Percentiles rank a stretch among this genome's conserved stretches.
These are phyloP conservation scores for Gambusia affinis DNA, from an alignment of 2,113 vertebrate species.

Conservation along the genomic window DNA sequence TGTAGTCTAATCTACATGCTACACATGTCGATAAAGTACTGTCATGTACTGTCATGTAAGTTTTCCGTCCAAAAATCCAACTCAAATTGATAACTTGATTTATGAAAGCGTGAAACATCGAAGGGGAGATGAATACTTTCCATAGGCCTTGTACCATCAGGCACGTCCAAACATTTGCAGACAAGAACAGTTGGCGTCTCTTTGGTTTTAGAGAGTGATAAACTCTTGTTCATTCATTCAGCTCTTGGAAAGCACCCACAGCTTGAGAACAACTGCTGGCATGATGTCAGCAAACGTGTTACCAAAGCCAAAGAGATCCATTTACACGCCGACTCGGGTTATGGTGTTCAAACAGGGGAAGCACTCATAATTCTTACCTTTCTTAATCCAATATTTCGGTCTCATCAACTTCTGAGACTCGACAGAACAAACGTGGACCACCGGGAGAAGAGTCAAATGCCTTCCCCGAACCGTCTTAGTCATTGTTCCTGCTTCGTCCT, in stretches of 20 bases:
- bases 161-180: neutral
- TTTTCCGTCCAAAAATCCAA: neutral
- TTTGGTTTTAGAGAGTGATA: conserved; percentile 38
- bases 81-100: neutral
- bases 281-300: conserved; percentile 44
- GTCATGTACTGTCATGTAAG: neutral
- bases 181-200: conserved; percentile 28
- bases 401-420: conserved; percentile 39
- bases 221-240: conserved; percentile 51
- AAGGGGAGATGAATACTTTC: neutral
- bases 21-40: too few species aligned
- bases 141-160: neutral
- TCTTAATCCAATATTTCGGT: conserved; percentile 6
- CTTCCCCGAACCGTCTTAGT: conserved; percentile 3
- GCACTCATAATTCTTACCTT: conserved; percentile 28
- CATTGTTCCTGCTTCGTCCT: conserved; percentile 29
- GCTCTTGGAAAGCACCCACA: conserved; percentile 51
- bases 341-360: conserved; percentile 25
- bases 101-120: neutral
- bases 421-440: neutral
- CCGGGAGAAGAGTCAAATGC: neutral
- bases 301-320: conserved; percentile 37
- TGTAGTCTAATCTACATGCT: too few species aligned
- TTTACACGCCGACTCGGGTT: conserved; percentile 41
- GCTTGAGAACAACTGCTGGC: conserved; percentile 55